Base-by-base conservation (phyloP, 2,113 vertebrate species). In the Dromas ardeola region DNA sequence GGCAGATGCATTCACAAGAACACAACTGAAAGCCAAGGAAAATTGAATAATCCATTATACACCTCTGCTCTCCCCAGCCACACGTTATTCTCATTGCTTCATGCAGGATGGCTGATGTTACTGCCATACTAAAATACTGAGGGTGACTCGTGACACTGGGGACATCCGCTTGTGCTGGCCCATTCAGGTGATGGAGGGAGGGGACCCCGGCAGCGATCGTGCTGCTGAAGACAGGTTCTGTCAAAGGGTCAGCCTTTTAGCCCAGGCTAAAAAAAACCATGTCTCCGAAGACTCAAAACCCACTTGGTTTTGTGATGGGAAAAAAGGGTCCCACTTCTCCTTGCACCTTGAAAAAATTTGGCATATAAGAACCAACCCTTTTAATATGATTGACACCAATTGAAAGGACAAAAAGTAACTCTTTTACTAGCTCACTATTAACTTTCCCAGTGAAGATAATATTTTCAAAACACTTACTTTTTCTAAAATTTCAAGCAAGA, bases 61-160 rank as follows among this genome's bases (percentile, higher is more conserved):
- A 4, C 32, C 73, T 32, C 38, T 81, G 43, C 15, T 56, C 34
- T 84, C 27, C 53, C 34, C 58, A 73, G n/a, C 5, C 45, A 61
- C 2, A 0, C 13, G 12, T 84, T 50, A 19, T 15, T 80, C 3
- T 32, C 21, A 19, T 59, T 86, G 23, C 30, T 76, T 71, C 56
- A 36, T 0, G 2, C 19, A 42, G 53, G 21, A 61, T 6, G 3
- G 19, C 10, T 10, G 1, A 13, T 1, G 0, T 21, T 70, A 42
- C 29, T 1, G 7, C 52, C 52, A 34, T 45, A 21, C n/a, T 53
- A 61, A 56, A 73, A 38, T 16, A 49, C 6, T 40, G 22, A 34
- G 11, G 23, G 29, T 78, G 34, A 65, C 40, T 66, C 22, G n/a
- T 23, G 26, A n/a, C 3, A 1, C 5, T 45, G 45, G 7, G 19